A percentile compares a stretch with the other conserved stretches of the same genome.
phyloP scores from a whole-genome alignment of 1,140 invertebrate genomes.

The Papilio xuthus region DNA sequence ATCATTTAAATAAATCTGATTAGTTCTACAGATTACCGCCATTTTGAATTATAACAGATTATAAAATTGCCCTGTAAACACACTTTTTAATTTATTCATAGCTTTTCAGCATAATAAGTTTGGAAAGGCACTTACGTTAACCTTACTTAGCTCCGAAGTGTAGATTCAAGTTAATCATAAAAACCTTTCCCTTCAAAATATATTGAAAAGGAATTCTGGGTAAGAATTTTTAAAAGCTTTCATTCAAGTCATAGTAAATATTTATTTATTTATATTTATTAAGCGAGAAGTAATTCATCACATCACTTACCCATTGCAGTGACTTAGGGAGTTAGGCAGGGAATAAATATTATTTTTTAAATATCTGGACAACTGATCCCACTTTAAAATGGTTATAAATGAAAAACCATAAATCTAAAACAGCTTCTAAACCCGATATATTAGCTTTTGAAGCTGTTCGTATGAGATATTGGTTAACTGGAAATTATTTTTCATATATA shows the following conservation, averaged over 20 bases:
- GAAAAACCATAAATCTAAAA: no score
- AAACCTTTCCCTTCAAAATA: neutral
- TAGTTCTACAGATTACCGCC: neutral
- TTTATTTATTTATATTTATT: neutral
- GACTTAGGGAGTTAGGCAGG: neutral
- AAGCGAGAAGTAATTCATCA: neutral
- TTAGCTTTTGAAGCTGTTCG: no score
- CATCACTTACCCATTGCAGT: neutral
- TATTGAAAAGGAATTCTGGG: constrained; percentile 10
- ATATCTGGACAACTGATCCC: no score
- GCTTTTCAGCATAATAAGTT: constrained; percentile 19
- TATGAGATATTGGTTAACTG: no score
- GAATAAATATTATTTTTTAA: neutral
- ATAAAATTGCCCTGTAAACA: neutral
- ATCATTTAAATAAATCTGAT: neutral
- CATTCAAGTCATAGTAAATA: neutral
- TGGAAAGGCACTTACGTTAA: constrained; percentile 5
- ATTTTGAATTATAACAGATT: neutral
- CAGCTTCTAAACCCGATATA: no score
- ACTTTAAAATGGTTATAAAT: no score
- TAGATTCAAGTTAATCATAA: constrained; percentile 14
- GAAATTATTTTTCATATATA: no score
- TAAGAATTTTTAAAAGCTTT: neutral
- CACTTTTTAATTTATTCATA: constrained; percentile 5
- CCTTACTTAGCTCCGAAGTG: neutral